Conservation (phyloP, 2,113 vertebrate genomes). For the Mirza zaza region DNA sequence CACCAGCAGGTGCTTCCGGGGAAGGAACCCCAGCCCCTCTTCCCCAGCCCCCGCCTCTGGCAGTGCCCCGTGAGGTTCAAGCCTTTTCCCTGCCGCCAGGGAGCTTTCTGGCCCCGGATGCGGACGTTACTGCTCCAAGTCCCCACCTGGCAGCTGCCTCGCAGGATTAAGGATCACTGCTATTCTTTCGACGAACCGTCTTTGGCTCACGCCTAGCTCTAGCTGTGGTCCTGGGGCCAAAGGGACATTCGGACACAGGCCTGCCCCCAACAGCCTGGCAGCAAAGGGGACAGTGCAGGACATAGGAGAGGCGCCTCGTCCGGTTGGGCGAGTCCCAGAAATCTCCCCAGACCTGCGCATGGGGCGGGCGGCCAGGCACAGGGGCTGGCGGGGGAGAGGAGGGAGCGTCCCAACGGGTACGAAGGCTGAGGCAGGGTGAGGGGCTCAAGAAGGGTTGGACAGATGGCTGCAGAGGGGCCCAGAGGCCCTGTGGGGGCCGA, state of each 20-base stretch:
- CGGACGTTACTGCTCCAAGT: rapidly evolving
- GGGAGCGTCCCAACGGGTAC: not conserved
- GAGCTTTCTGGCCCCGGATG: not conserved
- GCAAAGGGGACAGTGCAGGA: not conserved
- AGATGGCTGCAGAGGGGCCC: not conserved
- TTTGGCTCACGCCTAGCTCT: not conserved
- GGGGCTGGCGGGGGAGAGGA: not conserved
- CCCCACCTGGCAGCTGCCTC: not conserved
- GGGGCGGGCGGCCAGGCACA: not conserved
- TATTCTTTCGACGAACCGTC: not conserved
- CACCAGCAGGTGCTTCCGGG: not conserved
- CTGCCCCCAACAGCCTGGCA: not conserved
- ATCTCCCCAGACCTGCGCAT: not conserved
- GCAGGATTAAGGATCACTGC: not conserved
- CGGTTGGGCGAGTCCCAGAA: not conserved
- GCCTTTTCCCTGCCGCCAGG: not conserved
- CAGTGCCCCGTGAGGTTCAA: not conserved
- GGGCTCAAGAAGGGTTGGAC: rapidly evolving
- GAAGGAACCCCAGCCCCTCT: not conserved
- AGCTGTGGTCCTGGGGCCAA: not conserved
- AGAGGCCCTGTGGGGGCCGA: not conserved
- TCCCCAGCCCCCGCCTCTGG: too few species aligned
- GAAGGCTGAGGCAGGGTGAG: not conserved
- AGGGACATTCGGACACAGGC: not conserved
- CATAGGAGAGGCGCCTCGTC: rapidly evolving